Evolutionary conservation across 2,888 invertebrate genomes (phyloP).

Genomic region (Ptychoptera albimana): DNA sequence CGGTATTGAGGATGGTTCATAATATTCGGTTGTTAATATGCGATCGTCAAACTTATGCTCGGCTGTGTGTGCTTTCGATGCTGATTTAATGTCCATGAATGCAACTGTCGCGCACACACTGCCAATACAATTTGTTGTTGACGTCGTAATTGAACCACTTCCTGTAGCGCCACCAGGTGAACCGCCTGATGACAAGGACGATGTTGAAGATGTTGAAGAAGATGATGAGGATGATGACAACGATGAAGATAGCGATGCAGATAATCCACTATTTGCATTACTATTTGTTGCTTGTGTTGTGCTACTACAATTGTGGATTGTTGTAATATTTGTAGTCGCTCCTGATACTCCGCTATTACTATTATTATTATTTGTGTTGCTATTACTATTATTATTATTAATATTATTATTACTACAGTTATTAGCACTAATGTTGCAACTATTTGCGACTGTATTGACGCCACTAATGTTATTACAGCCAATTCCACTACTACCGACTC

Average conservation of each 20-base stretch:
- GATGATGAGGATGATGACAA: constrained; percentile 1
- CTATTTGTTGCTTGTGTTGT: not conserved
- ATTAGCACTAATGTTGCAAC: too few relatives aligned
- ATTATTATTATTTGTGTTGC: constrained; percentile 1
- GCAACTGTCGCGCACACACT: constrained; percentile 66
- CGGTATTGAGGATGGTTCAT: constrained; percentile 68
- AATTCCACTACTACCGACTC: too few relatives aligned
- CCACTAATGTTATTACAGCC: too few relatives aligned
- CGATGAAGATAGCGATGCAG: not conserved
- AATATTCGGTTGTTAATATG: constrained; percentile 78
- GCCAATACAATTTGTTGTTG: constrained; percentile 8
- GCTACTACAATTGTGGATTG: not conserved
- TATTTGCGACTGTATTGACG: too few relatives aligned
- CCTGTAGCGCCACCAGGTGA: constrained; percentile 27
- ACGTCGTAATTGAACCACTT: constrained; percentile 18
- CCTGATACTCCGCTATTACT: not conserved
- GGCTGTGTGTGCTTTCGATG: constrained; percentile 81
- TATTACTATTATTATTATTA: not conserved
- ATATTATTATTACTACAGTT: not conserved
- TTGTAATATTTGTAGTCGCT: not conserved
- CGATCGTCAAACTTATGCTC: constrained; percentile 81
- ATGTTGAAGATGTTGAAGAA: not conserved
- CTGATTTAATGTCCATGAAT: constrained; percentile 94
- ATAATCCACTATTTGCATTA: too few relatives aligned
- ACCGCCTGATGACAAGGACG: not conserved